A percentile compares a stretch with the other conserved stretches of the same genome.
phyloP scores from a whole-genome alignment of 2,113 vertebrate species.

The Mirza zaza region DNA sequence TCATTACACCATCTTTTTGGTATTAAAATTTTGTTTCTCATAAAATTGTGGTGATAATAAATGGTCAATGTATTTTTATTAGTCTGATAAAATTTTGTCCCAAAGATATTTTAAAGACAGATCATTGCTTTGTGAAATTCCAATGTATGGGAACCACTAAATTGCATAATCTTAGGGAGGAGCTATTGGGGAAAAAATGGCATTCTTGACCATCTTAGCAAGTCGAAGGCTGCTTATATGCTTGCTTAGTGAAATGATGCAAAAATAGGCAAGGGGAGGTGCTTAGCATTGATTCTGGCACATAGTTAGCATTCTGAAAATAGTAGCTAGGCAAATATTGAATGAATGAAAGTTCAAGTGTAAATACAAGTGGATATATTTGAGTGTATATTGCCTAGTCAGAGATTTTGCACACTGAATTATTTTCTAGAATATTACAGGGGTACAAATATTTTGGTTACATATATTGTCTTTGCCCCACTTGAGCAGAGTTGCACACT shows the following conservation, averaged over 20 bases:
- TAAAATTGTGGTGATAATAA: background rate
- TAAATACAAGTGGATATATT: background rate
- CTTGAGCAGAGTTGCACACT: background rate
- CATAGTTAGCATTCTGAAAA: background rate
- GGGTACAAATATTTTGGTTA: too few species aligned
- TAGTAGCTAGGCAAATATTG: background rate
- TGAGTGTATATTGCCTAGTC: background rate
- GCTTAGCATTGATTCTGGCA: background rate
- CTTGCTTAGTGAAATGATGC: background rate
- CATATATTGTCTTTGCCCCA: too few species aligned
- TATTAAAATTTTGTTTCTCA: constrained; percentile 18
- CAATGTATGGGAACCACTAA: background rate
- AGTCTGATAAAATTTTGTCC: background rate
- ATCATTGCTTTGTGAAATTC: background rate
- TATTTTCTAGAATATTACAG: too few species aligned
- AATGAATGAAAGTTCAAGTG: background rate
- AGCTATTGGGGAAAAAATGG: background rate
- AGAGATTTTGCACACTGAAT: background rate
- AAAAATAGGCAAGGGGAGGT: background rate
- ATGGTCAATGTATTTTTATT: background rate
- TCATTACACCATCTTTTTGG: background rate
- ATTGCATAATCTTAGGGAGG: background rate
- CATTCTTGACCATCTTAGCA: background rate
- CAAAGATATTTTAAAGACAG: background rate
- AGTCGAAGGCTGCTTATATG: background rate